Percentiles rank a stretch among this genome's conserved stretches.
These are phyloP conservation scores for Polyommatus icarus DNA, from an alignment of 2,888 invertebrate species.

Conservation along the genomic window DNA sequence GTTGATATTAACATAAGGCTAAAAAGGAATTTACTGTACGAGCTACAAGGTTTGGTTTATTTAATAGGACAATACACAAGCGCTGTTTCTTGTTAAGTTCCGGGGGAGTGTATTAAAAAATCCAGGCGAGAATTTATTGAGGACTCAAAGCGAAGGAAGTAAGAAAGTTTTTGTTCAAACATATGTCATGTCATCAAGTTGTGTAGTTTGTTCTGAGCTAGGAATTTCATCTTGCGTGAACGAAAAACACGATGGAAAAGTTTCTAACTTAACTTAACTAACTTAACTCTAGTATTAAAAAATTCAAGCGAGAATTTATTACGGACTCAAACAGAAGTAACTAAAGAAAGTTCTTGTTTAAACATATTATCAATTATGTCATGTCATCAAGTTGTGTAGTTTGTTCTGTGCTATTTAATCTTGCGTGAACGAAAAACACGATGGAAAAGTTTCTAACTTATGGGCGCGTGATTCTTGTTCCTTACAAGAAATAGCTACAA, in stretches of 20 bases:
- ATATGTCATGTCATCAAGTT: slow-evolving; percentile 5
- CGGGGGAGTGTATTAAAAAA: not conserved
- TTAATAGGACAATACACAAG: not conserved
- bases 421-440: slow-evolving; percentile 1
- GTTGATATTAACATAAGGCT: not conserved
- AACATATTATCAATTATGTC: too few relatives aligned
- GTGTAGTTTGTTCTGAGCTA: not conserved
- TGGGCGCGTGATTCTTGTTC: not conserved
- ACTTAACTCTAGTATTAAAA: too few relatives aligned
- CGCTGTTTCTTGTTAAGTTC: not conserved
- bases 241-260: slow-evolving; percentile 1
- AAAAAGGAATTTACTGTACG: not conserved
- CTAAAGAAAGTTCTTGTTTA: not conserved
- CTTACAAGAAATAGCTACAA: not conserved
- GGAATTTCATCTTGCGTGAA: not conserved
- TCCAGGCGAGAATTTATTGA: not conserved
- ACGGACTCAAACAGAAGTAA: not conserved
- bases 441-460: not conserved
- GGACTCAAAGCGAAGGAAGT: not conserved
- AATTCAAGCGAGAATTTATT: not conserved
- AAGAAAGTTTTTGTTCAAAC: not conserved
- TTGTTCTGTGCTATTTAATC: not conserved
- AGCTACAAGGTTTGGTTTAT: too few relatives aligned
- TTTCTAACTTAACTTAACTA: too few relatives aligned
- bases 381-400: not conserved